Conservation (phyloP, 1,140 invertebrate species). For the Pogonus chalceus region DNA sequence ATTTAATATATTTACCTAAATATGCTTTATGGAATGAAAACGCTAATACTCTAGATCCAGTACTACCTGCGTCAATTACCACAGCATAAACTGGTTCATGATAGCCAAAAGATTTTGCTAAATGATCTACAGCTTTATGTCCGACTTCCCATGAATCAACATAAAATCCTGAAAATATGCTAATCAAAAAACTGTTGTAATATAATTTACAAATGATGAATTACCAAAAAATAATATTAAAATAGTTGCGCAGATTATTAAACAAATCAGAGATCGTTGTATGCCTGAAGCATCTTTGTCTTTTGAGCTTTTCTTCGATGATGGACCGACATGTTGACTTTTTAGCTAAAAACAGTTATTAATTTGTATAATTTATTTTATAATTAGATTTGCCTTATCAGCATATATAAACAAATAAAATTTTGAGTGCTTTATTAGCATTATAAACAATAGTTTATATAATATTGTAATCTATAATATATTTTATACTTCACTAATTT, state of each 20-base stretch:
- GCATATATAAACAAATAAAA: conserved; percentile 9
- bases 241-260: conserved; percentile 30
- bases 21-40: conserved; percentile 76
- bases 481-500: conserved; percentile 4
- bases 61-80: conserved; percentile 94
- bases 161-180: conserved; percentile 29
- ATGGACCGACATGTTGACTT: conserved; percentile 24
- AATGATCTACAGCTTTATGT: conserved; percentile 44
- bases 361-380: background rate
- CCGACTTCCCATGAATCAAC: conserved; percentile 32
- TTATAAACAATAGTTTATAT: conserved; percentile 10
- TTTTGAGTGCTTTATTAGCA: too few relatives aligned
- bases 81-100: conserved; percentile 73
- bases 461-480: background rate
- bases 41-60: conserved; percentile 82
- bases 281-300: conserved; percentile 21
- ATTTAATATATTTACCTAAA: conserved; percentile 38
- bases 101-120: conserved; percentile 56
- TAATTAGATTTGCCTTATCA: background rate
- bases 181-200: background rate
- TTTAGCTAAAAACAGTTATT: conserved; percentile 23
- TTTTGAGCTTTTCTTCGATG: conserved; percentile 21
- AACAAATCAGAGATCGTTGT: conserved; percentile 29
- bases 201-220: background rate
- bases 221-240: conserved; percentile 30